These are phyloP conservation scores for Chironomus striatipennis DNA, from an alignment of 1,140 invertebrate genomes.

Conservation along the genomic window DNA sequence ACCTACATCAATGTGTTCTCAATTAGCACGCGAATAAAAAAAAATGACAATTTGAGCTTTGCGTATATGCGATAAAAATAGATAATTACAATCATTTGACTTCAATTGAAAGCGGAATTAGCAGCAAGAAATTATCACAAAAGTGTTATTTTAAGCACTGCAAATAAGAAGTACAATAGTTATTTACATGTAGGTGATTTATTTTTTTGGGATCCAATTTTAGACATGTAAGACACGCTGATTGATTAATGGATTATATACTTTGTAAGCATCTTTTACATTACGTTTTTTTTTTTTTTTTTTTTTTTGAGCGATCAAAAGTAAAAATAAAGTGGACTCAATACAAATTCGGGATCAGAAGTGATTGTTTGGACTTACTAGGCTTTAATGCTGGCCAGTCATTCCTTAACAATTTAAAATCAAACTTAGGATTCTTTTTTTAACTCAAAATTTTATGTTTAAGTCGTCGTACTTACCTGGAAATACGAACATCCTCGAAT, in stretches of 20 bases:
- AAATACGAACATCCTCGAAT: constrained; percentile 56
- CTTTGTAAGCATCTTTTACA: not conserved
- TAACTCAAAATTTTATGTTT: not conserved
- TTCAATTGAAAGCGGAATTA: constrained; percentile 10
- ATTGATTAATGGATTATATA: not conserved
- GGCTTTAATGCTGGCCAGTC: constrained; percentile 4
- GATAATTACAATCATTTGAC: not conserved
- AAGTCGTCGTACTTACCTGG: not conserved
- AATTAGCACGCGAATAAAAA: not conserved
- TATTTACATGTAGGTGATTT: not conserved
- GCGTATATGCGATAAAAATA: constrained; percentile 12
- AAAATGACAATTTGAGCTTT: not conserved
- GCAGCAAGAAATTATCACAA: constrained; percentile 2
- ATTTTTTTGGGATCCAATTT: not conserved
- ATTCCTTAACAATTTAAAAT: constrained; percentile 15
- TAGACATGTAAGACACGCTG: not conserved
- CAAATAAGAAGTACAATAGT: not conserved
- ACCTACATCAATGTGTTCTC: not conserved
- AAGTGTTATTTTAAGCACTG: constrained; percentile 13
- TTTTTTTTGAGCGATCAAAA: not conserved
- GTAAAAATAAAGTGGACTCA: not conserved
- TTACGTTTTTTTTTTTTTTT: too few relatives aligned
- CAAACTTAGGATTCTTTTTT: not conserved
- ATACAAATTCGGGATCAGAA: not conserved
- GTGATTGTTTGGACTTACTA: not conserved